A percentile compares a stretch with the other conserved stretches of the same genome.
These are phyloP conservation scores for Lepus americanus DNA, from an alignment of 2,113 vertebrate species.

Conservation along the genomic window DNA sequence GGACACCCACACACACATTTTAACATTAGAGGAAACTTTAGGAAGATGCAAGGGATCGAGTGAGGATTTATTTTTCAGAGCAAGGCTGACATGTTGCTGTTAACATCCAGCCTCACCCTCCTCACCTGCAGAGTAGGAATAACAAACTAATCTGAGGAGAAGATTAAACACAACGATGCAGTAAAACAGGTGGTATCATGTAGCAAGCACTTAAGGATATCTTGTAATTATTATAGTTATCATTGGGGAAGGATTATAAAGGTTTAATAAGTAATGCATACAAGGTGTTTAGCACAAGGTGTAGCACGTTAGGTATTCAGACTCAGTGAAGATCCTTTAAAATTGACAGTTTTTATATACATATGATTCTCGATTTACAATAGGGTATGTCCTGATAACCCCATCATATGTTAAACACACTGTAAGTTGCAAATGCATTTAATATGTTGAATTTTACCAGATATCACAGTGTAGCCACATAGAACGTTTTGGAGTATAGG, in stretches of 20 bases:
- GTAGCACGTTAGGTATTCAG: neutral
- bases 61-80: neutral
- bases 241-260: neutral
- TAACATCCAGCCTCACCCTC: neutral
- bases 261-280: neutral
- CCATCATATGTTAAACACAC: too few relatives aligned
- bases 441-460: too few relatives aligned
- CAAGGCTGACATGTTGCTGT: neutral
- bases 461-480: too few relatives aligned
- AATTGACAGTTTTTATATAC: neutral
- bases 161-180: neutral
- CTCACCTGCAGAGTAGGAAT: neutral
- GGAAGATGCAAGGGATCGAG: neutral
- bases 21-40: conserved; percentile 9
- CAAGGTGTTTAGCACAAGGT: neutral
- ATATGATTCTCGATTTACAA: too few relatives aligned
- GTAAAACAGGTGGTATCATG: neutral
- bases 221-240: neutral
- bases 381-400: too few relatives aligned
- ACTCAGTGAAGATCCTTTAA: neutral
- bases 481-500: too few relatives aligned
- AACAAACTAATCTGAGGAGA: neutral
- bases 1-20: neutral
- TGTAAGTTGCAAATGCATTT: too few relatives aligned
- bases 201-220: neutral